Base-by-base conservation (phyloP, 2,113 vertebrate genomes). In the Amphilophus citrinellus region DNA sequence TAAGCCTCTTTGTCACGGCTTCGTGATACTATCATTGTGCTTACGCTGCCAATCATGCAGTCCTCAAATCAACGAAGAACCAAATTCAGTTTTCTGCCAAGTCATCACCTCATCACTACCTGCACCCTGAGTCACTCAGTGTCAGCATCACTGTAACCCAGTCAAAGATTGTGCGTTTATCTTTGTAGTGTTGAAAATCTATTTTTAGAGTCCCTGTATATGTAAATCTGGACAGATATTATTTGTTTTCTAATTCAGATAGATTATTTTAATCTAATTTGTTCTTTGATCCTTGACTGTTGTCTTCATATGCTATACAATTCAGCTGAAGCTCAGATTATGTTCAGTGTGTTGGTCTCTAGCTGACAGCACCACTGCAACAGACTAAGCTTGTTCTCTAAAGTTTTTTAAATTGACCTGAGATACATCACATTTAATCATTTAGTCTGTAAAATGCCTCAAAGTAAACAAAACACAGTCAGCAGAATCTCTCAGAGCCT, bases 1-100 rank as follows among this genome's bases (percentile, higher is more conserved):
- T 88, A 91, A 94, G 88, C 87, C 77, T 92, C 89, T 93, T 89
- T 87, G 92, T 91, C 83, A 75, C 47, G 7, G 89, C 53, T 85
- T 87, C 2, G 22, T 86, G 89, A 92, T 90, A 87, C 79, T 3
- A 91, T 91, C 89, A 76, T 76, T 89, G 85, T 87, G 82, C 90
- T 86, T 60, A 80, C 47, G 32, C 87, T 84, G 80, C 76, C 88
- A 84, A 62, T 88, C 85, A 68, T 47, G 53, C 76, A 47, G 5
- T 0, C 9, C 39, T 73, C 63, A 37, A 85, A 87, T 87, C 73
- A 82, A 79, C 37, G 63, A 65, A 50, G 56, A 65, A 13, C 56
- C 61, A 61, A 79, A 82, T 77, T 59, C 73, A 71, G 68, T 35
- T 35, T 79, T 76, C 42, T 66, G 83, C 18, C 78, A n/a, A 27